Base-by-base conservation (phyloP, 30 jellyfish, hydroid and myxozoan genomes). In the Aurelia aurita region DNA sequence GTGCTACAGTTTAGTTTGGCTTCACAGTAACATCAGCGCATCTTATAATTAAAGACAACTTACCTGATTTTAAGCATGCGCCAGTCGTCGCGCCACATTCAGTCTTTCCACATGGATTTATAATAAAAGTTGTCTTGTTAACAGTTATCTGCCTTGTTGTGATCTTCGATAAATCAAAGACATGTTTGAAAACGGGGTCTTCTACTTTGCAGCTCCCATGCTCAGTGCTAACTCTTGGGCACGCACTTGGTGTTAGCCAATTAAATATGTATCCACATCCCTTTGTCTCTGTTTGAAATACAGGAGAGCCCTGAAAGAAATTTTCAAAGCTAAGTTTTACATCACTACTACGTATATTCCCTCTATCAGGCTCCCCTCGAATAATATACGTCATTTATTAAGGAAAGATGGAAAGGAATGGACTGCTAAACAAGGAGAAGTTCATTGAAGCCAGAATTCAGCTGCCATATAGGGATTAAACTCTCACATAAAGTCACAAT, bases 201-300 rank as follows among this genome's bases (percentile, higher is more conserved):
- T 65, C 87, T 13, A 80, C 97, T 58, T 72, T 69, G 69, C 97
- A 88, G 51, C 55, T 45, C 12, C 58, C n/a, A 5, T 92, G 93
- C 7, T 46, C 69, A 2, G 59, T 12, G 20, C 64, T 45, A 3
- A 35, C 51, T 51, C 72, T 60, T 54, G 97, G 97, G 76, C 97
- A 88, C 6, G 97, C 97, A 15, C 83, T 67, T 3, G 97, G 97
- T 14, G 97, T 88, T 31, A 80, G 81, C 97, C 97, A 88, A 29
- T 88, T 79, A 55, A 88, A 88, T 19, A 88, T 54, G 34, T 88
- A 88, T 2, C 88, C 89, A 71, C 97, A 88, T 35, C 54, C 89
- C 3, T 39, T 71, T 2, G 97, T 88, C 72, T 88, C 97, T 18
- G 84, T 18, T 55, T 79, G 97, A 39, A 88, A 88, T 27, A 88